Evolutionary conservation across 2,797 vertebrate genomes (phyloP).

Genomic region (Brotula barbata): DNA sequence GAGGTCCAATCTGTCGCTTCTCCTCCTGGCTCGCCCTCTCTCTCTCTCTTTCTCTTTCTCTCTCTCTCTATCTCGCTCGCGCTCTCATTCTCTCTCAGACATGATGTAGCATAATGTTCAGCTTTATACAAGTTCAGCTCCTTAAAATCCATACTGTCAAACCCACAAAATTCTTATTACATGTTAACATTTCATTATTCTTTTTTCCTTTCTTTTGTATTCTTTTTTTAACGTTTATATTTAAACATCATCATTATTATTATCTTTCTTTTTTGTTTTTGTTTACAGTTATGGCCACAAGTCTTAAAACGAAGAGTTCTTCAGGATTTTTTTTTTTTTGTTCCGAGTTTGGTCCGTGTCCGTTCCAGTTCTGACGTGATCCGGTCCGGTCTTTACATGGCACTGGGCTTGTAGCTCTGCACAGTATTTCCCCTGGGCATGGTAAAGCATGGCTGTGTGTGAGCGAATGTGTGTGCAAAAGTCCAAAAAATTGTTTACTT

Average conservation of each 20-base stretch:
- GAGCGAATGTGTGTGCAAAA: conserved; percentile 39
- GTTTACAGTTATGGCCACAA: conserved; percentile 75
- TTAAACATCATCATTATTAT: conserved; percentile 54
- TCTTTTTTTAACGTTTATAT: conserved; percentile 57
- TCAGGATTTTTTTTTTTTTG: conserved; percentile 44
- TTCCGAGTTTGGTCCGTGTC: conserved; percentile 69
- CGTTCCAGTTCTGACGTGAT: conserved; percentile 63
- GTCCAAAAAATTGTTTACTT: conserved; percentile 16
- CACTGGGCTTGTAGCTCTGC: conserved; percentile 79
- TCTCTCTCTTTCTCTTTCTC: conserved; percentile 35
- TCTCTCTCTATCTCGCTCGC: conserved; percentile 23
- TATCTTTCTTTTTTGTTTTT: conserved; percentile 48
- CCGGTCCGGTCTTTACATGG: conserved; percentile 74
- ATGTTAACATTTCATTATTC: conserved; percentile 60
- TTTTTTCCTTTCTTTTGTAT: conserved; percentile 52
- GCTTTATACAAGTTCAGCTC: conserved; percentile 67
- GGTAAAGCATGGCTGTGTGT: conserved; percentile 63
- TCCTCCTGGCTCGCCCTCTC: conserved; percentile 44
- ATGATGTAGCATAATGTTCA: conserved; percentile 52
- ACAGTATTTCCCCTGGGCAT: conserved; percentile 71
- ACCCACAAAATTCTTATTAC: conserved; percentile 67
- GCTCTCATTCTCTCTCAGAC: conserved; percentile 41
- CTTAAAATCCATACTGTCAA: conserved; percentile 51
- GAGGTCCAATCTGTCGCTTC: neutral
- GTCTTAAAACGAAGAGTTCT: conserved; percentile 58